Percentiles rank a stretch among this genome's conserved stretches.
These are phyloP conservation scores for Cebidichthys violaceus DNA, from an alignment of 2,113 vertebrate genomes.

Conservation along the genomic window DNA sequence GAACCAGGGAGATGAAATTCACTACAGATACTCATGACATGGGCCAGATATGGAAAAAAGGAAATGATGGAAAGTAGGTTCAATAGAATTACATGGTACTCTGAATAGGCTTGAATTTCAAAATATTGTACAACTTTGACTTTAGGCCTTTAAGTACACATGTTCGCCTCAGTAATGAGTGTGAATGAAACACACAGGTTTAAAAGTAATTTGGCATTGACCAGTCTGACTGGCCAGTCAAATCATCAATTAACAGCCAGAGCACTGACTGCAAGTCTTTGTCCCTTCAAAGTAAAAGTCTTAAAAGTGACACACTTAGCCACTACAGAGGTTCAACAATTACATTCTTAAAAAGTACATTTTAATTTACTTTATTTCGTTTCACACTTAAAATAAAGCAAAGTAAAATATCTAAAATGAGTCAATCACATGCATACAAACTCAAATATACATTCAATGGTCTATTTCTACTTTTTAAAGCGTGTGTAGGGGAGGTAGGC, in stretches of 20 bases:
- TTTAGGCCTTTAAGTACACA: background rate
- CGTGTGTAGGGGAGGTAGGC: background rate
- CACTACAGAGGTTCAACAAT: background rate
- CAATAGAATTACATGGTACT: background rate
- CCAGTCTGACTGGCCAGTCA: too few relatives aligned
- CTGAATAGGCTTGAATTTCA: background rate
- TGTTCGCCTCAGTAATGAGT: background rate
- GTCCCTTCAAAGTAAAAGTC: constrained; percentile 9
- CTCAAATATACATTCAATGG: too few relatives aligned
- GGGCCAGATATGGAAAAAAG: background rate
- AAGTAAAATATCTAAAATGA: background rate
- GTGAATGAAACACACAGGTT: background rate
- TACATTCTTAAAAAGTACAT: background rate
- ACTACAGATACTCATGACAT: background rate
- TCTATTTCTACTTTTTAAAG: too few relatives aligned
- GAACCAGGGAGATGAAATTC: background rate
- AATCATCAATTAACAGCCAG: background rate
- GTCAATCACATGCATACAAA: too few relatives aligned
- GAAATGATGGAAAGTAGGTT: background rate
- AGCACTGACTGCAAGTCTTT: background rate
- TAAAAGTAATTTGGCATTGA: background rate
- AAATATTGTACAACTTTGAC: background rate
- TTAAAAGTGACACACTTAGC: background rate
- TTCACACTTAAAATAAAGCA: background rate
- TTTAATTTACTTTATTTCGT: background rate